These are phyloP conservation scores for Leptinotarsa texana DNA, from an alignment of 1,140 invertebrate genomes.

Conservation along the genomic window DNA sequence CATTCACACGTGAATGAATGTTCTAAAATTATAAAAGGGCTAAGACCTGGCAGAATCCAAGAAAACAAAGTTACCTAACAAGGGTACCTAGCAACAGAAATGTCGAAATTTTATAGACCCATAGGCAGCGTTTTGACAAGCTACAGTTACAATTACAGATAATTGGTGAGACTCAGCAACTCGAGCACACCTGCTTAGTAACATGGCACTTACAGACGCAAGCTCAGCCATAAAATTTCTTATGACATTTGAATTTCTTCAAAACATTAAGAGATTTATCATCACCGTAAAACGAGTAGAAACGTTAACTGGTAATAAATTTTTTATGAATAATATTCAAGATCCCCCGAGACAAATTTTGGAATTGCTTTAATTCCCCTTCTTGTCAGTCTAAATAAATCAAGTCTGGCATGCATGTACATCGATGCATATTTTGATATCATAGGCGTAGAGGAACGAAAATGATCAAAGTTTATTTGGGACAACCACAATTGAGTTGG, in stretches of 20 bases:
- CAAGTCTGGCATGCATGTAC: constrained; percentile 33
- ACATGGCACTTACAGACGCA: neutral
- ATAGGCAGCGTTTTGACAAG: neutral
- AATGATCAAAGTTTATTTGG: neutral
- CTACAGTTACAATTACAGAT: neutral
- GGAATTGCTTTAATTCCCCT: constrained; percentile 18
- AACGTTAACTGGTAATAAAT: constrained; percentile 14
- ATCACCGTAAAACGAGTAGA: neutral
- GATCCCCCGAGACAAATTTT: constrained; percentile 30
- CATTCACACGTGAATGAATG: no score
- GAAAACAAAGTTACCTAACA: no score
- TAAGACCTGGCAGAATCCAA: no score
- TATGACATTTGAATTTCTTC: constrained; percentile 17
- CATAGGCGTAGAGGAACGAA: constrained; percentile 13
- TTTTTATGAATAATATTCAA: constrained; percentile 25
- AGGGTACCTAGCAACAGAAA: no score
- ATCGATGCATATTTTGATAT: constrained; percentile 47
- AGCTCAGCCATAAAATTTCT: constrained; percentile 14
- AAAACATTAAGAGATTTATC: constrained; percentile 15
- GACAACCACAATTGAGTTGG: no score
- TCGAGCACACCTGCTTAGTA: neutral
- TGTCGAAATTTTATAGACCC: neutral
- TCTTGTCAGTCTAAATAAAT: constrained; percentile 34
- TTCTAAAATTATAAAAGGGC: no score
- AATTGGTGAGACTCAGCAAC: neutral